Base-by-base conservation (phyloP, 2,797 vertebrate genomes). In the Pseudomugil tenellus region DNA sequence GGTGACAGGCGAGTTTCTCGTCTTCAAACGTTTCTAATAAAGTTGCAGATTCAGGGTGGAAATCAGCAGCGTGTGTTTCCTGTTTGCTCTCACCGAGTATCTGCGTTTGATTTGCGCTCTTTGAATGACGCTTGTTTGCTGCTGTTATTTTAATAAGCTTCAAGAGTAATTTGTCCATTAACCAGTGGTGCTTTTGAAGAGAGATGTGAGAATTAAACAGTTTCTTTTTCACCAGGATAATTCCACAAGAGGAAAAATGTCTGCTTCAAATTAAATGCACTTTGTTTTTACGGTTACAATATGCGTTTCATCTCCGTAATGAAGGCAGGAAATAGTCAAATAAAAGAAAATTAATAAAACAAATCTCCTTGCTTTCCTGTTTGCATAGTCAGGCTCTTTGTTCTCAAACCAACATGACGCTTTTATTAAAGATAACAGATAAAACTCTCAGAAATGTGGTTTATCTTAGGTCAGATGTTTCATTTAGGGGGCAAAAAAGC, bases 21-120 rank as follows among this genome's bases (percentile, higher is more conserved):
- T 48, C 69, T 66, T 84, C 74, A 84, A 80, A 77, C 32, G 56
- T n/a, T 70, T 28, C 59, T 57, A 23, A 59, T 87, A 77, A 90
- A 84, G 62, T 63, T 76, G 56, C n/a, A 28, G 3, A 58, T 66
- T 76, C 1, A 3, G 13, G 26, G 31, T 79, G 77, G 69, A 80
- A 75, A 67, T 43, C 67, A 28, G 0, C 63, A 31, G 14, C 71
- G 23, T 23, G 75, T 17, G 74, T 55, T 87, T 87, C 82, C 84
- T 76, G 74, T 21, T 14, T 23, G 34, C 34, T 8, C n/a, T 48
- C n/a, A 8, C 16, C 3, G 14, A 4, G 28, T 9, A 1, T 68
- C 67, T 79, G 83, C 48, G 0, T 61, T 67, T 75, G 32, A 76
- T 77, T 71, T 14, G 31, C 48, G 65, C 34, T 35, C 65, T 74